phyloP scores from a whole-genome alignment of 2,113 vertebrate genomes.

The Fukomys damarensis region DNA sequence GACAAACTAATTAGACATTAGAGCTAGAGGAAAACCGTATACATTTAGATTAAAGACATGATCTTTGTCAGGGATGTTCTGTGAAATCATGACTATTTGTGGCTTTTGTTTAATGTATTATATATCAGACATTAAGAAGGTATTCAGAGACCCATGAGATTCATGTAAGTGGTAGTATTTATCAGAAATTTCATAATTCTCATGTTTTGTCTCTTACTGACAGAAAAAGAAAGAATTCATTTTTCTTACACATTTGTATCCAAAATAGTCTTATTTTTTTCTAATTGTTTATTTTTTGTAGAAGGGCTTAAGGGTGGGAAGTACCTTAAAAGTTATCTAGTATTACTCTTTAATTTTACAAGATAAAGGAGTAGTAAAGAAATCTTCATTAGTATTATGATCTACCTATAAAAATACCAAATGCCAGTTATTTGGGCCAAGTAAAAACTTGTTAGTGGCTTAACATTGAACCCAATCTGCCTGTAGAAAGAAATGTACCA shows the following conservation, averaged over 20 bases:
- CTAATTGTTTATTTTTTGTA: neutral
- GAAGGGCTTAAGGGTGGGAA: neutral
- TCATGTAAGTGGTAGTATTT: neutral
- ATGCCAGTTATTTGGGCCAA: neutral
- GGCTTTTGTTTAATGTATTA: constrained; percentile 27
- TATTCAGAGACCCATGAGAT: neutral
- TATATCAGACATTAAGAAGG: neutral
- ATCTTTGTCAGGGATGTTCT: neutral
- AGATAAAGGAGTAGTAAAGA: neutral
- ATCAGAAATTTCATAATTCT: neutral
- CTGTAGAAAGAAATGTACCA: neutral
- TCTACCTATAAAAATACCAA: neutral
- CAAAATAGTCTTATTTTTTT: neutral
- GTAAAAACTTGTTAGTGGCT: neutral
- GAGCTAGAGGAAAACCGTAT: neutral
- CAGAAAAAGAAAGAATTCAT: neutral
- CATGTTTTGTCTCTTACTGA: neutral
- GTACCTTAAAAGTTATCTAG: neutral
- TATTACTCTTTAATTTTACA: constrained; percentile 12
- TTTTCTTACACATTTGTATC: neutral
- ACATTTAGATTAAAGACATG: neutral
- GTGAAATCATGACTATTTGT: neutral
- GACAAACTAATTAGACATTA: neutral
- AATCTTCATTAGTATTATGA: neutral
- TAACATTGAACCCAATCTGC: neutral